These are phyloP conservation scores for Hylomyscus alleni DNA, from an alignment of 2,797 vertebrate species.

Conservation along the genomic window DNA sequence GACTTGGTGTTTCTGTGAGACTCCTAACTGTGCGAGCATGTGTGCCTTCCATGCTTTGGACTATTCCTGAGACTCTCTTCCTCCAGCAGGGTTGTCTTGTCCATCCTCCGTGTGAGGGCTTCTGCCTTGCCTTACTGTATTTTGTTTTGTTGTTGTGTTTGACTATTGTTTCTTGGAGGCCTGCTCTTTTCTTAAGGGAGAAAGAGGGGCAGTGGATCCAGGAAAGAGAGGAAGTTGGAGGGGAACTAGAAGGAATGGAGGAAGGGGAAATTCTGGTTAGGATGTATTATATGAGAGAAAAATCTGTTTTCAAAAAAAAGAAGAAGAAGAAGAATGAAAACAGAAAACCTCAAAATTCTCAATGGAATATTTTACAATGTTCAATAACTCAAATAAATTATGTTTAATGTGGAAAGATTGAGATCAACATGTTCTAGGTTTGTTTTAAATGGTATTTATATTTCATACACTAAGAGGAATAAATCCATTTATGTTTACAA, in stretches of 20 bases:
- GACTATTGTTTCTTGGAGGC: not conserved
- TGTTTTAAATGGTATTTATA: slow-evolving; percentile 4
- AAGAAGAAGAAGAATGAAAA: not conserved
- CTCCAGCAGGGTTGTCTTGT: not conserved
- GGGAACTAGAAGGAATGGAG: not conserved
- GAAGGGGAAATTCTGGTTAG: not conserved
- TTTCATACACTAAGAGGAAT: not conserved
- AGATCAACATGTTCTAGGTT: not conserved
- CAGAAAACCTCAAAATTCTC: not conserved
- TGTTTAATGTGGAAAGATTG: slow-evolving; percentile 13
- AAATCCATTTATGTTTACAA: slow-evolving; percentile 39
- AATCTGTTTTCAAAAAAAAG: too few species aligned
- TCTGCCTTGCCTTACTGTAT: not conserved
- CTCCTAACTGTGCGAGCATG: not conserved
- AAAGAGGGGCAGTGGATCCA: too few species aligned
- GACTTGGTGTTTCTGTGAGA: not conserved
- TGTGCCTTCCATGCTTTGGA: not conserved
- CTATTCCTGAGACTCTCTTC: not conserved
- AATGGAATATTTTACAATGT: not conserved
- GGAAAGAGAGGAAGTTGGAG: too few species aligned
- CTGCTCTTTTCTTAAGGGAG: not conserved
- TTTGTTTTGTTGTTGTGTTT: not conserved
- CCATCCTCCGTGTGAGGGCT: not conserved
- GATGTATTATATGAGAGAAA: not conserved
- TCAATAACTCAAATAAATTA: slow-evolving; percentile 16